phyloP scores from a whole-genome alignment of 2,113 vertebrate genomes.

The Coptodon bakossiorum region DNA sequence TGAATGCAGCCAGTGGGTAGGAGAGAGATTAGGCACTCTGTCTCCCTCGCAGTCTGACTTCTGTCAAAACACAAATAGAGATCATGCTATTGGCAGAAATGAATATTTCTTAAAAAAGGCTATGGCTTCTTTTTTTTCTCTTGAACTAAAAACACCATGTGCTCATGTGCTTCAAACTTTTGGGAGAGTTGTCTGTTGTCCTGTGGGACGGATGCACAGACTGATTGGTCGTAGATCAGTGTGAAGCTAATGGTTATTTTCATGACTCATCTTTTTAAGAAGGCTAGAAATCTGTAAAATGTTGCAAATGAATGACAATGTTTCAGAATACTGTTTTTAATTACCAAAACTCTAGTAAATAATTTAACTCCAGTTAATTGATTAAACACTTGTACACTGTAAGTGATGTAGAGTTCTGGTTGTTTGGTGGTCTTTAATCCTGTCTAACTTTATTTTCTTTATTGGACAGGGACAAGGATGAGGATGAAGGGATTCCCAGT shows the following conservation, averaged over 20 bases:
- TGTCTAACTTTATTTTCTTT: background rate
- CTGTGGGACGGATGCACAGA: background rate
- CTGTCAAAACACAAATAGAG: constrained; percentile 31
- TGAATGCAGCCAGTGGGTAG: constrained; percentile 39
- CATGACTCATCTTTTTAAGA: background rate
- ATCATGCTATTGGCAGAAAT: constrained; percentile 5
- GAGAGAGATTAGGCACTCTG: constrained; percentile 26
- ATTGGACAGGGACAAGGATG: constrained; percentile 84
- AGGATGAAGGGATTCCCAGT: constrained; percentile 94
- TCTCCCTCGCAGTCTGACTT: constrained; percentile 11
- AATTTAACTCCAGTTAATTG: background rate
- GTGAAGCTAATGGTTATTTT: background rate
- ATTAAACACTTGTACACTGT: background rate
- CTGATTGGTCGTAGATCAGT: background rate
- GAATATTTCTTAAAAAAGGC: accelerated
- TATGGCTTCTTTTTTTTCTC: background rate
- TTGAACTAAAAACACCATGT: background rate
- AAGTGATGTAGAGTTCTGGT: background rate
- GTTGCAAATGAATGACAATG: background rate
- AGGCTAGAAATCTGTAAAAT: background rate
- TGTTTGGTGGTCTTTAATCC: background rate
- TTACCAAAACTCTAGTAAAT: background rate
- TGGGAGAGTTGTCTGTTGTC: background rate
- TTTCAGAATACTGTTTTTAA: background rate
- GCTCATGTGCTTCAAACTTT: background rate